These are phyloP conservation scores for Heliconius aoede DNA, from an alignment of 2,888 invertebrate species.

Conservation along the genomic window DNA sequence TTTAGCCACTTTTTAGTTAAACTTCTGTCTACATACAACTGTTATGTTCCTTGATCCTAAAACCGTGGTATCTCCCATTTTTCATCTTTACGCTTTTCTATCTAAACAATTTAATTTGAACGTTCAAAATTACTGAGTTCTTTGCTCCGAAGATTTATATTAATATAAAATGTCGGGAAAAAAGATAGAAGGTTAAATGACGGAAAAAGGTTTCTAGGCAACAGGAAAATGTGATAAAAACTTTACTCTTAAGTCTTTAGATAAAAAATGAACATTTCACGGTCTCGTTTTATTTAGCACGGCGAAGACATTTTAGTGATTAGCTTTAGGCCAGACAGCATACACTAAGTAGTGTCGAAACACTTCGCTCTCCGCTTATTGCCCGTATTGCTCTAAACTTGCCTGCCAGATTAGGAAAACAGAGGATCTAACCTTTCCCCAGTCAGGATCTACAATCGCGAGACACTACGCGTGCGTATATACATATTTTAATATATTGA, in stretches of 20 bases:
- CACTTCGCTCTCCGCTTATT: too few relatives aligned
- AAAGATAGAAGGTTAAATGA: background rate
- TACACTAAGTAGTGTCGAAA: too few relatives aligned
- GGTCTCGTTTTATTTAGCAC: too few relatives aligned
- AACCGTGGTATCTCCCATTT: background rate
- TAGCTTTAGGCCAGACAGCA: too few relatives aligned
- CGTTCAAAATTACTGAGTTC: conserved; percentile 21
- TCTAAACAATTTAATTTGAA: conserved; percentile 30
- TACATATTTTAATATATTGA: too few relatives aligned
- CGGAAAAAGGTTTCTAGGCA: background rate
- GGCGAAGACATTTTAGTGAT: too few relatives aligned
- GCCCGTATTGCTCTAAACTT: too few relatives aligned
- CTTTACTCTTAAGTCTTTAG: background rate
- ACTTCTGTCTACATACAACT: conserved; percentile 6
- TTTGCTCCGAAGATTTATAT: conserved; percentile 31
- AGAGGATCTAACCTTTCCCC: too few relatives aligned
- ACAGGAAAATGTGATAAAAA: conserved; percentile 32
- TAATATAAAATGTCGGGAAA: conserved; percentile 35
- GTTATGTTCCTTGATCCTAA: conserved; percentile 7
- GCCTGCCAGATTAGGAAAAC: too few relatives aligned
- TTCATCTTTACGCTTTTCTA: conserved; percentile 5
- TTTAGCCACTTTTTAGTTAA: conserved; percentile 7
- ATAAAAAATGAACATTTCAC: too few relatives aligned
- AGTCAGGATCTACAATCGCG: too few relatives aligned
- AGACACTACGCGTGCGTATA: too few relatives aligned